phyloP scores from a whole-genome alignment of 1,140 invertebrate genomes.

The Halyomorpha halys region DNA sequence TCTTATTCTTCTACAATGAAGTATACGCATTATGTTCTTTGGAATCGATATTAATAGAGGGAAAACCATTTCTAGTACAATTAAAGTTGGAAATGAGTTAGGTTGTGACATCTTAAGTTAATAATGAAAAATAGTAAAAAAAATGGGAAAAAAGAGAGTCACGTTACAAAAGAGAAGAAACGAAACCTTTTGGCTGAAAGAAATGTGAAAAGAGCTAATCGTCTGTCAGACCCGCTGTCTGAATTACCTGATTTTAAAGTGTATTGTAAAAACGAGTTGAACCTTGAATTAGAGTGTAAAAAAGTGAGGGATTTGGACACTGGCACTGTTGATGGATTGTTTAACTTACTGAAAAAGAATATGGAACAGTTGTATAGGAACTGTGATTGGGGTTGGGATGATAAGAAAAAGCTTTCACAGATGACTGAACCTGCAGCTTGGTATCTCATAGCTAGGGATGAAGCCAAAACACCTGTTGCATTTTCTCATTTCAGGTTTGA shows the following conservation, averaged over 20 bases:
- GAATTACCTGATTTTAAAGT: constrained; percentile 23
- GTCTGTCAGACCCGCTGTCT: constrained; percentile 10
- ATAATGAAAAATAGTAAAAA: neutral
- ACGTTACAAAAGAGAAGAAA: constrained; percentile 25
- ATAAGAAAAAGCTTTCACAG: constrained; percentile 54
- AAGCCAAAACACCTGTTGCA: constrained; percentile 45
- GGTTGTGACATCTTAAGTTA: too few relatives aligned
- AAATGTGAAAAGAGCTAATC: constrained; percentile 24
- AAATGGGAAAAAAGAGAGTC: constrained; percentile 18
- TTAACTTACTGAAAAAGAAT: constrained; percentile 47
- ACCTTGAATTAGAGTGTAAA: neutral
- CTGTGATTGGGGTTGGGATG: constrained; percentile 64
- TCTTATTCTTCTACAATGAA: too few relatives aligned
- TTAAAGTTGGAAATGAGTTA: too few relatives aligned
- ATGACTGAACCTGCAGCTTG: constrained; percentile 58
- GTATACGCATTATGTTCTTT: too few relatives aligned
- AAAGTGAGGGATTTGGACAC: constrained; percentile 15
- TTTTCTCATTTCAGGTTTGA: constrained; percentile 76
- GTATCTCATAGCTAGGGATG: constrained; percentile 52
- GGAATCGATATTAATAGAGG: too few relatives aligned
- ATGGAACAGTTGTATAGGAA: constrained; percentile 51
- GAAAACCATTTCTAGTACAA: too few relatives aligned
- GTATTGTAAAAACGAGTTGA: constrained; percentile 10
- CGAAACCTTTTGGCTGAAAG: neutral
- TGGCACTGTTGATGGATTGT: constrained; percentile 39